phyloP scores from a whole-genome alignment of 2,888 invertebrate genomes.

The Oscheius onirici region DNA sequence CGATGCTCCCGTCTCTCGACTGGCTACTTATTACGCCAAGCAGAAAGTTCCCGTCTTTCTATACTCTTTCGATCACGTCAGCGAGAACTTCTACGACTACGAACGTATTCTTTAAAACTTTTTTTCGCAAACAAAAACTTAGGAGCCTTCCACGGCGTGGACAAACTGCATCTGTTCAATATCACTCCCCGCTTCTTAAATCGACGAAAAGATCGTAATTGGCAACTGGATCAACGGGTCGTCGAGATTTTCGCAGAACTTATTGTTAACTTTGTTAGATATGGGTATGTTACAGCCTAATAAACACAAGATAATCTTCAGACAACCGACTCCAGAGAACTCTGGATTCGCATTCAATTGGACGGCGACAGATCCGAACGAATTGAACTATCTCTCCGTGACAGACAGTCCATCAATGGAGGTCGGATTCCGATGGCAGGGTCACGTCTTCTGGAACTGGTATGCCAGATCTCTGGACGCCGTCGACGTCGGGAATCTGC shows the following conservation, averaged over 20 bases:
- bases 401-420: constrained; percentile 70
- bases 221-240: constrained; percentile 71
- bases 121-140: constrained; percentile 2
- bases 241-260: constrained; percentile 71
- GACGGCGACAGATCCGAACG: constrained; percentile 59
- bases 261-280: constrained; percentile 67
- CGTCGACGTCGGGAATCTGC: constrained; percentile 71
- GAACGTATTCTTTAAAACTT: constrained; percentile 34
- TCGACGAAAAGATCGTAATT: constrained; percentile 68
- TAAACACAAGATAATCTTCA: constrained; percentile 35
- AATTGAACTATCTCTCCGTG: constrained; percentile 69
- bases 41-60: constrained; percentile 66
- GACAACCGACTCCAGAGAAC: constrained; percentile 69
- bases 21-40: constrained; percentile 66
- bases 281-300: constrained; percentile 50
- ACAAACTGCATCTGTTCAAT: constrained; percentile 71
- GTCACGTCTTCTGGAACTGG: constrained; percentile 72
- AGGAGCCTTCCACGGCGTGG: constrained; percentile 72
- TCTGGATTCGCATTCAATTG: constrained; percentile 69
- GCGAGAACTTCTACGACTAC: constrained; percentile 70
- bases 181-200: constrained; percentile 66
- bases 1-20: constrained; percentile 69
- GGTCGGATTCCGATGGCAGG: constrained; percentile 68
- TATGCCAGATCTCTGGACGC: constrained; percentile 68
- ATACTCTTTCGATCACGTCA: constrained; percentile 72